phyloP scores from a whole-genome alignment of 2,113 vertebrate species.

The Xenopus laevis region DNA sequence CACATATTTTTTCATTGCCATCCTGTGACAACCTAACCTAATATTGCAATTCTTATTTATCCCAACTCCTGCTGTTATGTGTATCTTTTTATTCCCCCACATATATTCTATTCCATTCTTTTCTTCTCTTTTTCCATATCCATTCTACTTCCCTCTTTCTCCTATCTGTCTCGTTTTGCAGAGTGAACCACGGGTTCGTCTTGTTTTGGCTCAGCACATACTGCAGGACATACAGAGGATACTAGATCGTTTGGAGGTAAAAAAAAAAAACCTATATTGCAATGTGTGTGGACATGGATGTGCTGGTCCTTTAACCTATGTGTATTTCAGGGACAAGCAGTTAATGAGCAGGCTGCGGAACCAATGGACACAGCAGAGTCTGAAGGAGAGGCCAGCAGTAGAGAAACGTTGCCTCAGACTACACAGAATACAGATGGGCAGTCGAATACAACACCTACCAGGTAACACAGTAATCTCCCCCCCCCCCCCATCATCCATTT shows the following conservation, averaged over 20 bases:
- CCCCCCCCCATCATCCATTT: no score
- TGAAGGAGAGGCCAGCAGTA: constrained; percentile 47
- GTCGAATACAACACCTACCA: not conserved
- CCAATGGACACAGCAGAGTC: constrained; percentile 57
- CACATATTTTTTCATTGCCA: not conserved
- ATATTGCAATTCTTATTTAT: not conserved
- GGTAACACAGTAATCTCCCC: not conserved
- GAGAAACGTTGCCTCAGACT: not conserved
- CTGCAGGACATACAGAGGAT: constrained; percentile 78
- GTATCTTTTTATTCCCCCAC: not conserved
- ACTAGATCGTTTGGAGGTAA: constrained; percentile 79
- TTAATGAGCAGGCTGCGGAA: constrained; percentile 40
- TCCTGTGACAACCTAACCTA: not conserved
- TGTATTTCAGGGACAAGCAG: constrained; percentile 10
- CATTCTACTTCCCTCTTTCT: not conserved
- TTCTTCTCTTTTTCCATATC: constrained; percentile 1
- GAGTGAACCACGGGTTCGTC: constrained; percentile 83
- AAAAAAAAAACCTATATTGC: constrained; percentile 32
- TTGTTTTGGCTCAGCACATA: constrained; percentile 84
- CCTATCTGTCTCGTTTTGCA: constrained; percentile 50
- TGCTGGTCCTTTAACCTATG: not conserved
- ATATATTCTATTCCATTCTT: not conserved
- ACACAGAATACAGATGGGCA: not conserved
- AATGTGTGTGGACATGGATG: not conserved
- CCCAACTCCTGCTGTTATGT: not conserved